Base-by-base conservation (phyloP, 2,113 vertebrate genomes). In the Peromyscus californicus region DNA sequence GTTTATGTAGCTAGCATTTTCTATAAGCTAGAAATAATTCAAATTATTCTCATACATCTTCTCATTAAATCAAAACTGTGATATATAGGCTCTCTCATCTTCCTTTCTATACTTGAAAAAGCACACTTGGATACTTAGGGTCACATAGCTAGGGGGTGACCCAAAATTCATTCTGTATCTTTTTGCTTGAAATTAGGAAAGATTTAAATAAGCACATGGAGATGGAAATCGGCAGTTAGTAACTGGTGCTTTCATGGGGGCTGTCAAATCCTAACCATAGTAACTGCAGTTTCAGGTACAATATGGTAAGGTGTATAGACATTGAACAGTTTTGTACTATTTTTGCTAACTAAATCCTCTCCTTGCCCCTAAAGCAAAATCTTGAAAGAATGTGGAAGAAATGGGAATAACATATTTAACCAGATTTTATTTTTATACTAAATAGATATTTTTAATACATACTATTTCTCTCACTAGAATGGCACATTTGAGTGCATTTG, bases 301-400 rank as follows among this genome's bases (percentile, higher is more conserved):
- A 76, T 97, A 24, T 95, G 59, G 29, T 91, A 67, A 93, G 31
- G 48, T 70, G 0, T 90, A n/a, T n/a, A 92, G 29, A 89, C 33
- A 63, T 26, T 90, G 87, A 54, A 48, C n/a, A 90, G 10, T 93
- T 90, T 65, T 88, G 31, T 92, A 26, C 51, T 93, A 7, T 67
- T 94, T 96, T 96, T 95, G 51, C 61, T 96, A 59, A 70, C 89
- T 94, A 96, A 93, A 87, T 94, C 45, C 16, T 96, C 31, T 36
- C 21, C n/a, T 96, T 89, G 2, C 24, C 7, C 57, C 54, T 93
- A 89, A 95, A 93, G 88, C 63, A 93, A 94, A 88, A 19, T 92
- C 95, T 95, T 94, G 88, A 97, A 89, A 72, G 42, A 11, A 87
- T 88, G 11, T 72, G 31, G 59, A 63, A 96, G 91, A 97, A 93